These are phyloP conservation scores for Hydractinia symbiolongicarpus DNA, from an alignment of 30 jellyfish, hydroid and myxozoan genomes.

Conservation along the genomic window DNA sequence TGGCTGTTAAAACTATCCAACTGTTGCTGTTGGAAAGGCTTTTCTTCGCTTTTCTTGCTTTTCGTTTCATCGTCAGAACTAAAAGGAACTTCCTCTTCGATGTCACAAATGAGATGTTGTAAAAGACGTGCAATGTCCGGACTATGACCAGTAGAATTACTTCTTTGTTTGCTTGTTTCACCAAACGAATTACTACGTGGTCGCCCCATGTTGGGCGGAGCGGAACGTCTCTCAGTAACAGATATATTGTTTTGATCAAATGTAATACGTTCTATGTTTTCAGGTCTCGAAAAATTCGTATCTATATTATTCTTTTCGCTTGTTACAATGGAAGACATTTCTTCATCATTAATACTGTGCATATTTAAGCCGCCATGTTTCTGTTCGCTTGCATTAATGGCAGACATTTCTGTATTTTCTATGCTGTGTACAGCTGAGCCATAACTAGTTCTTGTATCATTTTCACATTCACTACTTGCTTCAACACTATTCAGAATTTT, in stretches of 20 bases:
- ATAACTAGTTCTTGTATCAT: too few relatives aligned
- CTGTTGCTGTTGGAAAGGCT: not conserved
- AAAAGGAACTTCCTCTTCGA: slow-evolving; percentile 24
- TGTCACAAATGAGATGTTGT: slow-evolving; percentile 34
- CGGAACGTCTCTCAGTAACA: not conserved
- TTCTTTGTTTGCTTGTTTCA: slow-evolving; percentile 4
- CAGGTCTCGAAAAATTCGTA: too few relatives aligned
- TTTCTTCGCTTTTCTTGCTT: not conserved
- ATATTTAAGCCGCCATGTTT: too few relatives aligned
- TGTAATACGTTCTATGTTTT: not conserved
- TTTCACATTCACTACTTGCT: too few relatives aligned
- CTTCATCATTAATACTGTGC: too few relatives aligned
- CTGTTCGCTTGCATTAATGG: too few relatives aligned
- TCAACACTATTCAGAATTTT: too few relatives aligned
- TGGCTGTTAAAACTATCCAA: slow-evolving; percentile 20
- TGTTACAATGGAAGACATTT: too few relatives aligned
- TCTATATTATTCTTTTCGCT: too few relatives aligned
- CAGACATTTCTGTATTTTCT: too few relatives aligned
- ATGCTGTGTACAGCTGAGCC: too few relatives aligned
- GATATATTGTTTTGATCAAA: not conserved
- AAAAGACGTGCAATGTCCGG: slow-evolving; percentile 17
- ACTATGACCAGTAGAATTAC: slow-evolving; percentile 33
- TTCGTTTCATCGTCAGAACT: slow-evolving; percentile 6
- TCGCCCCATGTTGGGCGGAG: not conserved
- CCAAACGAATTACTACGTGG: not conserved